Evolutionary conservation across 2,113 vertebrate species (phyloP).

Genomic region (human): GRCh38 chrX:122139501-122140000

Average conservation of each 20-base stretch:
- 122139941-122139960: not conserved
- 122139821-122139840: not conserved
- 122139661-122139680: not conserved
- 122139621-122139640: not conserved
- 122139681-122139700: not conserved
- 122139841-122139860: not conserved
- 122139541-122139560: not conserved
- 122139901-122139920: slow-evolving; percentile 30
- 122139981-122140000: not conserved
- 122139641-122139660: not conserved
- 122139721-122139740: not conserved
- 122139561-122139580: not conserved
- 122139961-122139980: not conserved
- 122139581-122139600: not conserved
- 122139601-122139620: not conserved
- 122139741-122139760: not conserved
- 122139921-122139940: not conserved
- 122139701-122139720: not conserved
- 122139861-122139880: not conserved
- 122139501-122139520: not conserved
- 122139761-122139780: not conserved
- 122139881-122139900: not conserved
- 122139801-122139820: not conserved
- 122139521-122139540: not conserved
- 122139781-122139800: not conserved